Conservation (phyloP, 2,888 invertebrate species). For the Oligia latruncula region DNA sequence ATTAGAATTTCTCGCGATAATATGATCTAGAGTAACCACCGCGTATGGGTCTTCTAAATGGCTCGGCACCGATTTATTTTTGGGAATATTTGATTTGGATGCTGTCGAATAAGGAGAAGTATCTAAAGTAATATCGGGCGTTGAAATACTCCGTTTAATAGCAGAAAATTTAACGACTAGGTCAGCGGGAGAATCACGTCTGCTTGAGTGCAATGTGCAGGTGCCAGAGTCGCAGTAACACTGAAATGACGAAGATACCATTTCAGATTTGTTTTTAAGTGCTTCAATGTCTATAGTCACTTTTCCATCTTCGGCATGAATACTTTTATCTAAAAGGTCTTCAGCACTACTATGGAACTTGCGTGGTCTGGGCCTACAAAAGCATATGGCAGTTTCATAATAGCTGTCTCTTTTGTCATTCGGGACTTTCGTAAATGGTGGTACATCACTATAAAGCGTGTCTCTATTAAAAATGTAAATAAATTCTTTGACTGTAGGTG, state of each 20-base stretch:
- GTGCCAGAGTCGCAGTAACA: constrained; percentile 85
- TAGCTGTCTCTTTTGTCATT: constrained; percentile 82
- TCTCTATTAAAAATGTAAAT: constrained; percentile 87
- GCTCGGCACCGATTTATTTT: constrained; percentile 83
- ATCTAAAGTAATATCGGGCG: constrained; percentile 84
- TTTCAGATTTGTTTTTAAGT: constrained; percentile 76
- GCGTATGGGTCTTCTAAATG: constrained; percentile 85
- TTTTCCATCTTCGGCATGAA: constrained; percentile 74
- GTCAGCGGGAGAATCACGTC: constrained; percentile 76
- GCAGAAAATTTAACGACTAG: constrained; percentile 86
- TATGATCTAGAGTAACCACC: constrained; percentile 78
- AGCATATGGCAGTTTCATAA: constrained; percentile 88
- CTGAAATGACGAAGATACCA: constrained; percentile 81
- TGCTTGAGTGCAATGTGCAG: constrained; percentile 82
- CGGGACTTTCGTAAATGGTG: constrained; percentile 79
- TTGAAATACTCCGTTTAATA: constrained; percentile 86
- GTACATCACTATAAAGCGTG: constrained; percentile 79
- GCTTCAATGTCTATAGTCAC: constrained; percentile 80
- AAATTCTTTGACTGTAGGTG: constrained; percentile 85
- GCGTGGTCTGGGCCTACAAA: constrained; percentile 83
- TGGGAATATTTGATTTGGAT: constrained; percentile 73
- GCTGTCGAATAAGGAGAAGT: constrained; percentile 79
- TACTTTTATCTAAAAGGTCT: constrained; percentile 80
- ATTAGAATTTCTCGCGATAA: constrained; percentile 70
- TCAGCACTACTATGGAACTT: constrained; percentile 87